phyloP scores from a whole-genome alignment of 2,888 invertebrate species.

The Silvanus unidentatus region DNA sequence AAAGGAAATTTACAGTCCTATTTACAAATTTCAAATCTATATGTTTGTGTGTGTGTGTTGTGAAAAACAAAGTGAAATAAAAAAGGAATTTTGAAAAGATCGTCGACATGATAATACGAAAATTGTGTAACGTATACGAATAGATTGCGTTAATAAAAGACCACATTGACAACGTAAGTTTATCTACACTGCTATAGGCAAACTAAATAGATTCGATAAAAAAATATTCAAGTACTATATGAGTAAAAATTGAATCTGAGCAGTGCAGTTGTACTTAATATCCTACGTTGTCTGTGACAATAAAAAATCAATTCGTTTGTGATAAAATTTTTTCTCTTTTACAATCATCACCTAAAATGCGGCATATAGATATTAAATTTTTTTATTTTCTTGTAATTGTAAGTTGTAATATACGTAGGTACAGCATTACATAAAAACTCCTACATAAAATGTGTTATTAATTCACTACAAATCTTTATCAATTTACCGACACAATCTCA shows the following conservation, averaged over 20 bases:
- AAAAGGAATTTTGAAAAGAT: conserved; percentile 10
- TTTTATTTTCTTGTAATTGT: conserved; percentile 23
- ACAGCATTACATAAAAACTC: conserved; percentile 10
- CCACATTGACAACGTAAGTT: conserved; percentile 34
- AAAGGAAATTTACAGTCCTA: no score
- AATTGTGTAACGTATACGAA: conserved; percentile 18
- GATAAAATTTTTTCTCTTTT: conserved; percentile 8
- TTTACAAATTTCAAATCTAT: no score
- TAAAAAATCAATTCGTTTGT: conserved; percentile 15
- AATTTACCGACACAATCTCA: no score
- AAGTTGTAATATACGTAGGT: conserved; percentile 36
- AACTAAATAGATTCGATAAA: conserved; percentile 6
- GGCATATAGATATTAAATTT: conserved; percentile 15
- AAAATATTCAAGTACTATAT: conserved; percentile 1
- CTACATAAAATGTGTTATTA: no score
- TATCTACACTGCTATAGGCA: conserved; percentile 29
- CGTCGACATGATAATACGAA: conserved; percentile 24
- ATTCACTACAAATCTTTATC: no score
- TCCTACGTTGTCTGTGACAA: background rate
- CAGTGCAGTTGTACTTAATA: no score
- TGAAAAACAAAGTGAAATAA: background rate
- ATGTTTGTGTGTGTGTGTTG: background rate
- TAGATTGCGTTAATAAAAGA: conserved; percentile 32
- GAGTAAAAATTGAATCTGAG: background rate
- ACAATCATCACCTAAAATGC: conserved; percentile 10